These are phyloP conservation scores for Phoxinus dragarum DNA, from an alignment of 2,797 vertebrate genomes.

Conservation along the genomic window DNA sequence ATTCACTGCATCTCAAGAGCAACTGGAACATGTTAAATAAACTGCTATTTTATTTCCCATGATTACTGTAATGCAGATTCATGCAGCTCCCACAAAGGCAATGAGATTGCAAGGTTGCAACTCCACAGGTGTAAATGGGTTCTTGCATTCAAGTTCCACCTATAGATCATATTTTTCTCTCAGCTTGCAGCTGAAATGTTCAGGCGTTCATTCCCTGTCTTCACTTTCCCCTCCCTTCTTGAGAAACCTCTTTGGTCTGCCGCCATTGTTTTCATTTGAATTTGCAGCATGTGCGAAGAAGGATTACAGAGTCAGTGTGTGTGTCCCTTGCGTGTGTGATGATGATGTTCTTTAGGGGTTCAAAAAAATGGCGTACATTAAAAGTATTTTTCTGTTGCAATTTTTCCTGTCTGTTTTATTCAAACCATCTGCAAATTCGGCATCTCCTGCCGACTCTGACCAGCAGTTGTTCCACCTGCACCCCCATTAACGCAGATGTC, in stretches of 20 bases:
- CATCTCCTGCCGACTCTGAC: slow-evolving; percentile 56
- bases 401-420: slow-evolving; percentile 38
- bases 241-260: slow-evolving; percentile 47
- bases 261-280: slow-evolving; percentile 43
- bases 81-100: background rate
- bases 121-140: slow-evolving; percentile 5
- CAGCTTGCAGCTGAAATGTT: slow-evolving; percentile 42
- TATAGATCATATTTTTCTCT: slow-evolving; percentile 31
- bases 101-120: background rate
- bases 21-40: slow-evolving; percentile 11
- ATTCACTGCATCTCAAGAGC: background rate
- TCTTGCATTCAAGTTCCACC: slow-evolving; percentile 13
- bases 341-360: slow-evolving; percentile 17
- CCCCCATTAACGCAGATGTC: slow-evolving; percentile 62
- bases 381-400: slow-evolving; percentile 31
- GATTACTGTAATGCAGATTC: slow-evolving; percentile 23
- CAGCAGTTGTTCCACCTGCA: slow-evolving; percentile 64
- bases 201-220: background rate
- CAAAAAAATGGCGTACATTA: slow-evolving; percentile 45
- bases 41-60: slow-evolving; percentile 7
- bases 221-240: slow-evolving; percentile 33
- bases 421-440: slow-evolving; percentile 63
- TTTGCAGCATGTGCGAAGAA: slow-evolving; percentile 43
- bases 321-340: slow-evolving; percentile 54
- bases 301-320: slow-evolving; percentile 49